A percentile compares a stretch with the other conserved stretches of the same genome.
These are phyloP conservation scores for Holcopasites calliopsidis DNA, from an alignment of 1,140 invertebrate species.

Conservation along the genomic window DNA sequence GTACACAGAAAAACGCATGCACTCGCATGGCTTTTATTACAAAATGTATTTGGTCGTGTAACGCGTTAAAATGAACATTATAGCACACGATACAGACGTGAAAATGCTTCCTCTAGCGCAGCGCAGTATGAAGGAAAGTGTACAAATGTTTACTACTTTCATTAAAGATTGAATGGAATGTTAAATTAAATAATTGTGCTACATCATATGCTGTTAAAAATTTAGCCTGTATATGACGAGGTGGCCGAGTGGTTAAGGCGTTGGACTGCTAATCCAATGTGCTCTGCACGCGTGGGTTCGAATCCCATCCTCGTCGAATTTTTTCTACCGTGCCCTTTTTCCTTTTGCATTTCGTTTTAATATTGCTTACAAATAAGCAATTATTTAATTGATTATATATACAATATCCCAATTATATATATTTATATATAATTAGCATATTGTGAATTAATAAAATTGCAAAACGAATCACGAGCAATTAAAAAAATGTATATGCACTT, in stretches of 20 bases:
- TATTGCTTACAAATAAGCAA: not conserved
- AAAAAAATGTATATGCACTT: not conserved
- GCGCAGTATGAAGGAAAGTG: not conserved
- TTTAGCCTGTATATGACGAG: conserved; percentile 81
- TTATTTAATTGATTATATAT: not conserved
- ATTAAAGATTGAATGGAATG: not conserved
- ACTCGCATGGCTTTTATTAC: not conserved
- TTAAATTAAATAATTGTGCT: not conserved
- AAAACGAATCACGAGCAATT: not conserved
- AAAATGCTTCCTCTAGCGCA: not conserved
- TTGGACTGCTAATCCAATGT: conserved; percentile 91
- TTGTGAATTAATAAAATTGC: too few relatives aligned
- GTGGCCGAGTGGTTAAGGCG: conserved; percentile 95
- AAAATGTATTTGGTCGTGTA: not conserved
- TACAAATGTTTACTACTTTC: not conserved
- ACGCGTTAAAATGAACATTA: too few relatives aligned
- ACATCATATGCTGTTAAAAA: conserved; percentile 35
- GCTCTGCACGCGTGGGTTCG: conserved; percentile 92
- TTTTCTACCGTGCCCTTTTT: conserved; percentile 36
- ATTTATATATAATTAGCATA: too few relatives aligned
- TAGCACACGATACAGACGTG: not conserved
- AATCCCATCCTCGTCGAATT: conserved; percentile 91
- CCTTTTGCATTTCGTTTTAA: not conserved
- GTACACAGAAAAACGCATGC: too few relatives aligned
- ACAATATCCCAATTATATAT: not conserved